phyloP scores from a whole-genome alignment of 2,113 vertebrate species.

The Python bivittatus region DNA sequence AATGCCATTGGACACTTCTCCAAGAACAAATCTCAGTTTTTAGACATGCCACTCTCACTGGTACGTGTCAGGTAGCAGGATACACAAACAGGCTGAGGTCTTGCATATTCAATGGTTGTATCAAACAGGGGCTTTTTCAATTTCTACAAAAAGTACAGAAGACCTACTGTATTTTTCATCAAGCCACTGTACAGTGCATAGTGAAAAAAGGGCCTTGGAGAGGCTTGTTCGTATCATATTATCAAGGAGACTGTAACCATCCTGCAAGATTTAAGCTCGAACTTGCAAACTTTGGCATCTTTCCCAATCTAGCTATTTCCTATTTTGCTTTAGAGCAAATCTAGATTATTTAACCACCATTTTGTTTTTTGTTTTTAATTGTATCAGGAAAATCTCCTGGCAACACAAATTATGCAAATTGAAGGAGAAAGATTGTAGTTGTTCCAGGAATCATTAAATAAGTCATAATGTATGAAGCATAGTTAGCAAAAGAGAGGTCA shows the following conservation, averaged over 20 bases:
- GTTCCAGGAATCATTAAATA: neutral
- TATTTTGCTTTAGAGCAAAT: neutral
- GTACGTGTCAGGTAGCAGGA: neutral
- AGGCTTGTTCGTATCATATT: neutral
- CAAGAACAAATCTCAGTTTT: neutral
- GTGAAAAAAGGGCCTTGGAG: neutral
- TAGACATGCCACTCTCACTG: neutral
- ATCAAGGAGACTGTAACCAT: neutral
- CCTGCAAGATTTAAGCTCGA: neutral
- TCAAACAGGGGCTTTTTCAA: neutral
- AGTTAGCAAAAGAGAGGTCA: constrained; percentile 15
- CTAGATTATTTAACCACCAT: neutral
- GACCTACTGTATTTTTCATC: neutral
- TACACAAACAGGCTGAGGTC: neutral
- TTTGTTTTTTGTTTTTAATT: neutral
- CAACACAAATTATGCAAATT: neutral
- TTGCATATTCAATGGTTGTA: neutral
- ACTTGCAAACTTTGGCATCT: neutral
- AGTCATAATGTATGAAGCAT: neutral
- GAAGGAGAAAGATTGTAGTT: constrained; percentile 23
- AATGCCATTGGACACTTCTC: neutral
- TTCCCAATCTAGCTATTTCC: neutral
- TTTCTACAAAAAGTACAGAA: neutral
- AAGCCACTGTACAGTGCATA: neutral
- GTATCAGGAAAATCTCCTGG: neutral